Base-by-base conservation (phyloP, 2,888 invertebrate genomes). In the Oxycera nigricornis region DNA sequence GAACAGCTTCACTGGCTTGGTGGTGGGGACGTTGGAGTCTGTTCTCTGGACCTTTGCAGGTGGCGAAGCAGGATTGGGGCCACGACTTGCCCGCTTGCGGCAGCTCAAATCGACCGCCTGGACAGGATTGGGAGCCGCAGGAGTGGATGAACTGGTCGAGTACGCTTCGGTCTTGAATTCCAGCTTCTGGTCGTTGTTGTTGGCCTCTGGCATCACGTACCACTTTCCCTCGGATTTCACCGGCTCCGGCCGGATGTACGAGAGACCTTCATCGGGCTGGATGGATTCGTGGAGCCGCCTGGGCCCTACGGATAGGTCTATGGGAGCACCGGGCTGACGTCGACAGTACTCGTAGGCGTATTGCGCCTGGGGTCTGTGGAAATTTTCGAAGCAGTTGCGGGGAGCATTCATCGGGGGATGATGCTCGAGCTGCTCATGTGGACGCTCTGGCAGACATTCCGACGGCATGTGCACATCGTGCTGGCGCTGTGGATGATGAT, bases 1-100 rank as follows among this genome's bases (percentile, higher is more conserved):
- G 85, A 93, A 93, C 50, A 93, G 85, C 82, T 93, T 93, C 79
- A 91, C 90, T 72, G 92, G 91, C 83, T 90, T 90, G 79, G 87
- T 87, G 59, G 86, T 82, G 22, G 30, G 55, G 55, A 41, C 70
- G 9, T 70, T 52, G 14, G 14, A 11, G 35, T 73, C 74, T 1
- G 73, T 67, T 73, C 72, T 77, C 73, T 41, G 74, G 35, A 75
- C 35, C 67, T 77, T 76, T 74, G 74, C 75, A 28, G 67, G 72
- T n/a, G 75, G 39, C 14, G 67, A 72, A 11, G 17, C 17, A 1
- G 41, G 31, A 31, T 72, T 28, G 3, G 72, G 22, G 1, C 22
- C 26, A 14, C 59, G 17, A 26, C 41, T 72, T 4, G 74, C 72
- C n/a, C 78, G 73, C 59, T 78, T 78, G 26, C 78, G 65, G 61